These are phyloP conservation scores for Leucozona laternaria DNA, from an alignment of 2,888 invertebrate species.

Conservation along the genomic window DNA sequence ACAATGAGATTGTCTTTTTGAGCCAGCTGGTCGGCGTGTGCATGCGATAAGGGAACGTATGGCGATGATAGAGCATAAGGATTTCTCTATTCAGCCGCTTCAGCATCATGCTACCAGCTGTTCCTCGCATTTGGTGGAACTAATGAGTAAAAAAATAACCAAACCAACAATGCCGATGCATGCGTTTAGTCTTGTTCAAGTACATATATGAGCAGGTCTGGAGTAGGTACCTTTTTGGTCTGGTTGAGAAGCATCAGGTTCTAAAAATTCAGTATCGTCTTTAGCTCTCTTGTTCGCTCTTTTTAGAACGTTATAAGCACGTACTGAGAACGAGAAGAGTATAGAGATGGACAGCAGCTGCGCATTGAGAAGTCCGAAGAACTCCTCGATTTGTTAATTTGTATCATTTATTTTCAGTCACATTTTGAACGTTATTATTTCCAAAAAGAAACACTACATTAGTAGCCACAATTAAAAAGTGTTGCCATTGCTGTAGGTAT, in stretches of 20 bases:
- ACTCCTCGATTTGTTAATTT: constrained; percentile 33
- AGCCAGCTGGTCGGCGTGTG: constrained; percentile 56
- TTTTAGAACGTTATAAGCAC: constrained; percentile 25
- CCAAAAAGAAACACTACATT: neutral
- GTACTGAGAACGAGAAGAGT: constrained; percentile 29
- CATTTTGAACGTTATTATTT: neutral
- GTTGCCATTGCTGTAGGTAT: constrained; percentile 21
- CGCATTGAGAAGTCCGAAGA: constrained; percentile 47
- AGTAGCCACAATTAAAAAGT: constrained; percentile 10
- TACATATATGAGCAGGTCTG: neutral
- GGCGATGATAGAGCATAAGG: constrained; percentile 58
- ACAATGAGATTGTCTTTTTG: constrained; percentile 51
- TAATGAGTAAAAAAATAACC: constrained; percentile 12
- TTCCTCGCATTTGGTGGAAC: constrained; percentile 42
- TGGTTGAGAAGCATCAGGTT: constrained; percentile 34
- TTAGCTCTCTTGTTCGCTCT: constrained; percentile 50
- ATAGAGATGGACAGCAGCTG: constrained; percentile 60
- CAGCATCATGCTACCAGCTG: constrained; percentile 69
- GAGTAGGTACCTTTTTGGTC: neutral
- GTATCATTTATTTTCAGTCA: neutral
- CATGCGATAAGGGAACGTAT: constrained; percentile 67
- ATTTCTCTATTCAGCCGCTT: constrained; percentile 39
- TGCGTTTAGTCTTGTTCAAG: constrained; percentile 10
- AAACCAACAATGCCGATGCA: constrained; percentile 23
- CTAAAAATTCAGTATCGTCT: constrained; percentile 24